Conservation (phyloP, 1,140 invertebrate species). For the Drosophila bifasciata region DNA sequence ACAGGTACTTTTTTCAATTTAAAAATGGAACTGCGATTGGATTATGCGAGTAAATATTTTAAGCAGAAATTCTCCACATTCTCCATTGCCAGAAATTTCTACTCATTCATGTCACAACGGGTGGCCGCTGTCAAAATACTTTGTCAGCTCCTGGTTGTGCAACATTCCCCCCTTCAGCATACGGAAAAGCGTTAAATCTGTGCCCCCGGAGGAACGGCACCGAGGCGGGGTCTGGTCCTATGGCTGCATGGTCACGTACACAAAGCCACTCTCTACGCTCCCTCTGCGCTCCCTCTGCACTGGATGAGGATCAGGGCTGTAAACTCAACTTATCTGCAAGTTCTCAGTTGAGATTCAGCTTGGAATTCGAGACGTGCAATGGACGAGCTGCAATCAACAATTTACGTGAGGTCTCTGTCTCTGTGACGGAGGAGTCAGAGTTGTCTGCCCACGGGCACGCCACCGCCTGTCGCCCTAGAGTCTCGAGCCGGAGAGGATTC, state of each 20-base stretch:
- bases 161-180: neutral
- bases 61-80: too few species aligned
- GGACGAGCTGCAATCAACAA: slow-evolving; percentile 62
- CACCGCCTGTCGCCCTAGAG: slow-evolving; percentile 19
- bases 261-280: slow-evolving; percentile 24
- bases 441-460: slow-evolving; percentile 14
- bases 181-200: slow-evolving; percentile 27
- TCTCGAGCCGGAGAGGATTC: neutral
- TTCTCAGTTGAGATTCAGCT: slow-evolving; percentile 70
- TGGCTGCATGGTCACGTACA: slow-evolving; percentile 73
- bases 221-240: slow-evolving; percentile 9
- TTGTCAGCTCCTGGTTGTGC: too few species aligned
- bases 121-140: too few species aligned
- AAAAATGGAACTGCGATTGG: too few species aligned
- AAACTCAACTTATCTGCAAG: slow-evolving; percentile 77
- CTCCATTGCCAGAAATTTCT: too few species aligned
- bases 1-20: too few species aligned
- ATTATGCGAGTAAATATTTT: too few species aligned
- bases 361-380: slow-evolving; percentile 66
- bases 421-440: slow-evolving; percentile 41
- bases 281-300: neutral
- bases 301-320: slow-evolving; percentile 33
- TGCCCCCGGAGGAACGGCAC: neutral
- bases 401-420: slow-evolving; percentile 52
- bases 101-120: too few species aligned